phyloP scores from a whole-genome alignment of 1,140 invertebrate species.

The Trichoplusia ni region DNA sequence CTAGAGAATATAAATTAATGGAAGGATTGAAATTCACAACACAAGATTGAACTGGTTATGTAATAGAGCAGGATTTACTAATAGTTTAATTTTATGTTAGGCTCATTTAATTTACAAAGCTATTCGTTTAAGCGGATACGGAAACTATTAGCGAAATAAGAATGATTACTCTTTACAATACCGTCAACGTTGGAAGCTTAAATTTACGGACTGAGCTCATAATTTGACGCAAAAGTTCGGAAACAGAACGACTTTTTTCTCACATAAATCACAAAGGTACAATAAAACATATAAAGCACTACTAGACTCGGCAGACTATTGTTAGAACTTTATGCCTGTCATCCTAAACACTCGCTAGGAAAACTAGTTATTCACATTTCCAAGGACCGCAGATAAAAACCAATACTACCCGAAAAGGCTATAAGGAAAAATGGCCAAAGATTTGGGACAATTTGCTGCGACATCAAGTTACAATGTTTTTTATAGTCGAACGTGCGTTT shows the following conservation, averaged over 20 bases:
- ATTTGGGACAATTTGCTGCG: conserved; percentile 21
- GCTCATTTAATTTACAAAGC: too few species aligned
- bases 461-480: conserved; percentile 14
- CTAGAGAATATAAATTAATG: conserved; percentile 12
- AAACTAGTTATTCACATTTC: neutral
- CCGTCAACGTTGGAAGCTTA: too few species aligned
- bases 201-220: neutral
- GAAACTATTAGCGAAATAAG: too few species aligned
- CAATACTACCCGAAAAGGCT: neutral
- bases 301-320: neutral
- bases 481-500: conserved; percentile 16
- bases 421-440: conserved; percentile 13
- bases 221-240: neutral
- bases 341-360: neutral
- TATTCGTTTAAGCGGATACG: too few species aligned
- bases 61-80: neutral
- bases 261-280: neutral
- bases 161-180: too few species aligned
- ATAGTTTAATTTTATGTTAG: too few species aligned
- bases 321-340: neutral
- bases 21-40: conserved; percentile 11
- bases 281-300: conserved; percentile 13
- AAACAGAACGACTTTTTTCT: neutral
- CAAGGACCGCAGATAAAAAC: neutral
- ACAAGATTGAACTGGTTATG: neutral